Evolutionary conservation across 2,888 invertebrate genomes (phyloP), one percentile per base, ranked within the genome.

Genomic region (Clivina fossor): DNA sequence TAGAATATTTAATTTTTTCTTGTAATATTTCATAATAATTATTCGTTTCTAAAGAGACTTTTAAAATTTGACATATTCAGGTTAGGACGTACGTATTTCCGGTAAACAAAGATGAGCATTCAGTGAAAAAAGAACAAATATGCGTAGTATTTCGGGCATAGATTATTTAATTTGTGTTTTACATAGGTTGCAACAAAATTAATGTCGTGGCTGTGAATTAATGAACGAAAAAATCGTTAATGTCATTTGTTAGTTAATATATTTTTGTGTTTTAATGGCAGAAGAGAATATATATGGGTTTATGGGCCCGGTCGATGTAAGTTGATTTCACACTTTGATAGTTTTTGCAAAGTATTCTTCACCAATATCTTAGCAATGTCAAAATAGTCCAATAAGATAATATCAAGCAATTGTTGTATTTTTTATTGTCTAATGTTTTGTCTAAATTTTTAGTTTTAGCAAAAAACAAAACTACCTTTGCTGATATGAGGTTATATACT

Each of bases 231-330:
- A 46, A 40, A 47, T 55, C 55, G 38, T 55, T 55, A 38, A 55
- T 44, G 49, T 30, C 41, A 50, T 50, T 50, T 50, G 30, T 30
- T 50, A 37, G 47, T 46, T 46, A 44, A 28, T 47, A 40, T 55
- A 55, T 47, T 47, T 47, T 47, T 38, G 38, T 40, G 37, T 19
- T 66, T 67, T 67, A 68, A 75, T 75, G 75, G 74, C 73, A 67
- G 67, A 72, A 60, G 71, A 73, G 62, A 71, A 66, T 65, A 67
- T 72, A 59, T 73, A 69, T 64, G 75, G 74, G 55, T 75, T 72
- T 62, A 69, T 71, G 59, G 71, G 68, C 56, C 65, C 67, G 57
- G 72, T 73, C 64, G 72, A 71, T 65, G 74, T 74, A 67, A 74
- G 74, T 70, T 28, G 8, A n/a, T 11, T 19, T 33, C 11, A 16